Base-by-base conservation (phyloP, 2,797 vertebrate species). In the Muscicapa comitata region DNA sequence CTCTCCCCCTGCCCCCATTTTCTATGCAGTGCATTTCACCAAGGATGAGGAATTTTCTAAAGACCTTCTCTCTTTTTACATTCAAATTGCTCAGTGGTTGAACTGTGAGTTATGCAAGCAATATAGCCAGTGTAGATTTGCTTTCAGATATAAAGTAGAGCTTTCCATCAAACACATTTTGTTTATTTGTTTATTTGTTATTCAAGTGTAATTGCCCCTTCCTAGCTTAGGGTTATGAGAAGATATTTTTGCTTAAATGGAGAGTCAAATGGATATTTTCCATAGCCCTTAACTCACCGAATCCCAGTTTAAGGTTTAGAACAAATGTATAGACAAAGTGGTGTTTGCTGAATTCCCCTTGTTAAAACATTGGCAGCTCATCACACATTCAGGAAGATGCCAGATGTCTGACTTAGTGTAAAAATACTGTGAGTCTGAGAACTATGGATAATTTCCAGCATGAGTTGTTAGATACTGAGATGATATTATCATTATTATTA, bases 401-500 rank as follows among this genome's bases (percentile, higher is more conserved):
- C 76, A 91, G 77, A 95, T 95, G 81, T 85, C 81, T 71, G 37
- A 35, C n/a, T 95, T 85, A 45, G 35, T 87, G n/a, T 79, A 76
- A 93, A 97, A 92, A 48, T 9, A 40, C 31, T 47, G 17, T 71
- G 73, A 87, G 77, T 91, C 45, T 65, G 88, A 91, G 93, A 96
- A 89, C 47, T 84, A 47, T 42, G 82, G 88, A 94, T 67, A 54
- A 91, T 94, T 95, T 97, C 86, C 90, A 96, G 37, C 42, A 53
- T 74, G 43, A 93, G 38, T 43, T 94, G 37, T 62, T 76, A 84
- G 67, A 88, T 58, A 78, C 35, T 51, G 61, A 84, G 63, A 75
- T 26, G 0, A 40, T 59, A 35, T 55, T 88, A 31, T 51, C 3
- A 25, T 53, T 24, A 47, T 13, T 29, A 25, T 38, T 71, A 8